Evolutionary conservation across 2,797 vertebrate species (phyloP), one percentile per base, ranked within the genome.

Genomic region (Manis pentadactyla): DNA sequence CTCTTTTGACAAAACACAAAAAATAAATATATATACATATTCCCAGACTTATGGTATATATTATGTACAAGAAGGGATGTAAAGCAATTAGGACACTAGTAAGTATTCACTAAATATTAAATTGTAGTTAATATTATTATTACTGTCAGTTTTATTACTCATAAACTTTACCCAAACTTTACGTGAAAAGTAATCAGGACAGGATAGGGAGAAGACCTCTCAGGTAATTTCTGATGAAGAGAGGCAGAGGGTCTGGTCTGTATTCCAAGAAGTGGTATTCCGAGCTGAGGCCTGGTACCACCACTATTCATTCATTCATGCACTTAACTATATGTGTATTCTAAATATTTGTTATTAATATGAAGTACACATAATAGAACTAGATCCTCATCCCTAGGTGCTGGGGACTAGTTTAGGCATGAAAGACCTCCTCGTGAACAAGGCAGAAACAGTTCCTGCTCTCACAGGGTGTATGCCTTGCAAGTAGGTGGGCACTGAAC

Each of bases 391-490:
- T 64, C 69, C 21, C 10, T 64, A 25, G 27, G 29, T 34, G 1
- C 64, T 61, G 31, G 49, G 17, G 74, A 5, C 34, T n/a, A 27
- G 5, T 39, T 75, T 8, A 31, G 63, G 29, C 0, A 0, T 17
- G 5, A 51, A 42, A 51, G 31, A 55, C 14, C 46, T 13, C 6
- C 1, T 4, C 6, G 21, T 29, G 37, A 46, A 31, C 1, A 27
- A 57, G 89, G 34, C 29, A 46, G 34, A 66, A 31, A 27, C 0
- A 4, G 13, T n/a, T 27, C 11, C 25, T 12, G n/a, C 46, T 8
- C 27, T 27, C 5, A 4, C 10, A 3, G 84, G 27, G 9, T 5
- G 2, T 2, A 3, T 4, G 18, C 25, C 31, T 9, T 23, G 42
- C 2, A 5, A 69, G 57, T 7, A 12, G 18, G 15, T 31, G 34